Conservation (phyloP, 2,797 vertebrate genomes). For the Lophius americanus region DNA sequence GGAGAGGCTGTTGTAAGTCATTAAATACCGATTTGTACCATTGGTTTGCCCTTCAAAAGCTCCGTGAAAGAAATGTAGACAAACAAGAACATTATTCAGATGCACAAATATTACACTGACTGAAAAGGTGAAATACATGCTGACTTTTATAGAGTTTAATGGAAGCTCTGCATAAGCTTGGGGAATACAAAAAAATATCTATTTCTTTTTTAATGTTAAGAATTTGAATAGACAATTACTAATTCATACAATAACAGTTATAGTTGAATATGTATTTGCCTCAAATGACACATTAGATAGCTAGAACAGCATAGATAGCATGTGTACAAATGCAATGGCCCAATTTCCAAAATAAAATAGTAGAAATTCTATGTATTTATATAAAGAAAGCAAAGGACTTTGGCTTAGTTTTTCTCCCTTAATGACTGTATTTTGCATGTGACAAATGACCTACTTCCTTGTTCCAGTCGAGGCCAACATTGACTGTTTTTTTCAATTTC, state of each 20-base stretch:
- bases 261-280: slow-evolving; percentile 21
- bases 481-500: slow-evolving; percentile 5
- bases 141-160: slow-evolving; percentile 32
- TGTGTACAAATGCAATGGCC: slow-evolving; percentile 7
- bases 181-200: slow-evolving; percentile 24
- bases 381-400: background rate
- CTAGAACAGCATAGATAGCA: background rate
- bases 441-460: slow-evolving; percentile 12
- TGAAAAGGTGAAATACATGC: slow-evolving; percentile 32
- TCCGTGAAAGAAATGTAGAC: slow-evolving; percentile 23
- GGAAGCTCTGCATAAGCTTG: slow-evolving; percentile 12
- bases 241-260: background rate
- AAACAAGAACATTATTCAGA: slow-evolving; percentile 27
- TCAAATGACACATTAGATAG: slow-evolving; percentile 5
- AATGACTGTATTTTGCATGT: background rate
- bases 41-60: slow-evolving; percentile 50
- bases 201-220: slow-evolving; percentile 44
- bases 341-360: slow-evolving; percentile 4
- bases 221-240: slow-evolving; percentile 33
- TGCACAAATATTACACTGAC: slow-evolving; percentile 21
- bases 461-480: background rate
- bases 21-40: slow-evolving; percentile 35
- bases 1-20: slow-evolving; percentile 39
- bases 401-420: background rate
- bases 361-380: background rate